Conservation (phyloP, 2,113 vertebrate genomes). For the Copsychus sechellarum region DNA sequence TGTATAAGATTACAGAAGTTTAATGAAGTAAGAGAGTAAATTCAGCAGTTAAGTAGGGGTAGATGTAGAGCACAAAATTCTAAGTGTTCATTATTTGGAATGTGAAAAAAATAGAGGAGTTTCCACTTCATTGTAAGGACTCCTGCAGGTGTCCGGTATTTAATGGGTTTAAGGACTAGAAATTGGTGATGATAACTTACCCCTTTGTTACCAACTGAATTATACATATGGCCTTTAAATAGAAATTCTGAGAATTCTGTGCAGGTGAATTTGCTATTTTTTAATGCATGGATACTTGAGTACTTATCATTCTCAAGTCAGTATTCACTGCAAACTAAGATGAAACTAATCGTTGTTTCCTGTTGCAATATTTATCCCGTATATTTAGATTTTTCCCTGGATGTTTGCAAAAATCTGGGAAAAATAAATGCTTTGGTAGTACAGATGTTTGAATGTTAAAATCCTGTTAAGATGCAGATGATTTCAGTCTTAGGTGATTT, state of each 20-base stretch:
- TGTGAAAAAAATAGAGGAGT: not conserved
- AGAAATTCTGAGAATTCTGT: not conserved
- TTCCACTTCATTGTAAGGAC: not conserved
- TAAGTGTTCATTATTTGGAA: not conserved
- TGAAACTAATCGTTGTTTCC: not conserved
- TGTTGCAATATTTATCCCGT: not conserved
- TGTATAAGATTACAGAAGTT: not conserved
- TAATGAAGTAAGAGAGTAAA: not conserved
- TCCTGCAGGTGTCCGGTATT: not conserved
- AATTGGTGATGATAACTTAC: not conserved
- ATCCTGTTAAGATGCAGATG: not conserved
- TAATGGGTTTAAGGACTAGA: not conserved
- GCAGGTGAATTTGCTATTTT: not conserved
- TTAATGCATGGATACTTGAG: not conserved
- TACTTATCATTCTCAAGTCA: not conserved
- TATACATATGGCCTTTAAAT: not conserved
- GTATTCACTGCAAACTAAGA: not conserved
- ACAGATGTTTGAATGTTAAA: not conserved
- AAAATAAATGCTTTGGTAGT: not conserved
- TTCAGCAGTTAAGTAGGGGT: not conserved
- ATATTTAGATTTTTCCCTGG: not conserved
- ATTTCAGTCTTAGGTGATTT: not conserved
- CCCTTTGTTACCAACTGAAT: not conserved
- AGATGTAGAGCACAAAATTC: not conserved
- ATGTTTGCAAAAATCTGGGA: not conserved